phyloP scores from a whole-genome alignment of 2,888 invertebrate genomes.

The Gisinianus flammeolus region DNA sequence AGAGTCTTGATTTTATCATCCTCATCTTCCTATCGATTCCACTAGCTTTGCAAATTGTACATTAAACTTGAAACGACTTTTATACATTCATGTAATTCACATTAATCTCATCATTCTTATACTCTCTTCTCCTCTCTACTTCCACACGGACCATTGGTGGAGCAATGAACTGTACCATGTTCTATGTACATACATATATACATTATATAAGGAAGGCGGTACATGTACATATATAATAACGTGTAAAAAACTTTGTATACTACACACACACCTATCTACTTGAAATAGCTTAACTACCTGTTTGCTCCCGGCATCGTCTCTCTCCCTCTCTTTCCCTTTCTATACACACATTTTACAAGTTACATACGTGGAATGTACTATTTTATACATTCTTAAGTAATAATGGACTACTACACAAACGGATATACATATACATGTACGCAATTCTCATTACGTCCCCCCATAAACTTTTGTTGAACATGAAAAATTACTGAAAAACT shows the following conservation, averaged over 20 bases:
- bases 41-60: not conserved
- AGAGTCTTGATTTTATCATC: not conserved
- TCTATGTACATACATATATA: too few relatives aligned
- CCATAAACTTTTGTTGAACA: not conserved
- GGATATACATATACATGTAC: not conserved
- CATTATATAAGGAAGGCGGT: too few relatives aligned
- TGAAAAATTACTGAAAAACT: not conserved
- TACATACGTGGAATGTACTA: too few relatives aligned
- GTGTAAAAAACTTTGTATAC: too few relatives aligned
- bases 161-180: not conserved
- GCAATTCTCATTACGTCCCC: not conserved
- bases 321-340: not conserved
- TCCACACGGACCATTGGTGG: not conserved
- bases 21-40: not conserved
- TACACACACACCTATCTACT: too few relatives aligned
- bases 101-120: slow-evolving; percentile 22
- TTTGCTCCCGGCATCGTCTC: slow-evolving; percentile 14
- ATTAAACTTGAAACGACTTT: slow-evolving; percentile 13
- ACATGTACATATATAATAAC: too few relatives aligned
- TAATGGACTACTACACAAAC: too few relatives aligned
- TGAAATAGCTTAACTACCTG: slow-evolving; percentile 30
- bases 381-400: too few relatives aligned
- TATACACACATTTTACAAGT: not conserved
- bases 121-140: not conserved
- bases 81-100: slow-evolving; percentile 21